These are phyloP conservation scores for Pemphigus obesinymphae DNA, from an alignment of 1,140 invertebrate species.

Conservation along the genomic window DNA sequence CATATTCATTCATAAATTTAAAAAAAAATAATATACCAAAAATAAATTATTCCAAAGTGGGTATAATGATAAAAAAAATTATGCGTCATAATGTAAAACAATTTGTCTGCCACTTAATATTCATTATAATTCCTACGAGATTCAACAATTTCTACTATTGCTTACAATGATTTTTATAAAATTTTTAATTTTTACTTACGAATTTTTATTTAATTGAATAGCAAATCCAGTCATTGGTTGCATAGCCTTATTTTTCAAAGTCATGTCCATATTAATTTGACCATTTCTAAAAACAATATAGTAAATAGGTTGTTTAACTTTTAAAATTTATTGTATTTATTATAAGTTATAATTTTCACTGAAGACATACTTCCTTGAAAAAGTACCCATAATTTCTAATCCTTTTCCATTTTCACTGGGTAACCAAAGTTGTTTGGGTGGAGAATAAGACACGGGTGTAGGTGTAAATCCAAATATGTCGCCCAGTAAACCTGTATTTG, in stretches of 20 bases:
- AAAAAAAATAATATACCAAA: too few species aligned
- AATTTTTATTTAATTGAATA: slow-evolving; percentile 98
- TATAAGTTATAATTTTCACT: background rate
- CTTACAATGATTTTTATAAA: too few species aligned
- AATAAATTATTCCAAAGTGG: too few species aligned
- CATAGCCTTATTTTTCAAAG: slow-evolving; percentile 96
- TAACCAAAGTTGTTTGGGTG: slow-evolving; percentile 87
- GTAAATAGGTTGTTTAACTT: slow-evolving; percentile 38
- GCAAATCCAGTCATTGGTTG: slow-evolving; percentile 94
- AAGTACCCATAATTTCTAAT: slow-evolving; percentile 95
- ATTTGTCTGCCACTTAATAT: too few species aligned
- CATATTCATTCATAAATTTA: too few species aligned
- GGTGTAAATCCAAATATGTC: slow-evolving; percentile 83
- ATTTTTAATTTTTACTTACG: slow-evolving; percentile 49
- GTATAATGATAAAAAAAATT: too few species aligned
- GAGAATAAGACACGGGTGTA: slow-evolving; percentile 62
- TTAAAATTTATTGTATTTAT: background rate
- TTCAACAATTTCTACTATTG: too few species aligned
- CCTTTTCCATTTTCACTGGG: slow-evolving; percentile 94
- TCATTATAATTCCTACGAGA: too few species aligned
- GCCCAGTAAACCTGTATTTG: slow-evolving; percentile 69
- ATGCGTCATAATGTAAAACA: too few species aligned
- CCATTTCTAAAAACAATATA: slow-evolving; percentile 59
- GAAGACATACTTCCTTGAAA: slow-evolving; percentile 63
- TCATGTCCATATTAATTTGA: slow-evolving; percentile 93